phyloP scores from a whole-genome alignment of 2,888 invertebrate genomes.

The Drosophila putrida region DNA sequence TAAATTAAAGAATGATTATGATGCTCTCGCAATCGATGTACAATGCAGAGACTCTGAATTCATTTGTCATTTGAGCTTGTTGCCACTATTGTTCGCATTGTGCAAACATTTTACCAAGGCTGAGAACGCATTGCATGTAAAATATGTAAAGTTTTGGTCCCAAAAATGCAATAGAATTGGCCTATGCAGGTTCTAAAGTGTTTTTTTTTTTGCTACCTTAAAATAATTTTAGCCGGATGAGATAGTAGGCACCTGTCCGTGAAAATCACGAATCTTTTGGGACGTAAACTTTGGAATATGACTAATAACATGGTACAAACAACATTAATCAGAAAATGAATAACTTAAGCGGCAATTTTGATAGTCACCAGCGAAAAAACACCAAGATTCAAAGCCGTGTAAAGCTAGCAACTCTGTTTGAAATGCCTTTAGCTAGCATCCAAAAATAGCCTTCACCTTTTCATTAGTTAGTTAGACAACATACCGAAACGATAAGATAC shows the following conservation, averaged over 20 bases:
- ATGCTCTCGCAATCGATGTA: neutral
- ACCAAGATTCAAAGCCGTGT: neutral
- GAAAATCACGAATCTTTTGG: neutral
- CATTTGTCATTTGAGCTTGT: neutral
- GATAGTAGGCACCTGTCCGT: neutral
- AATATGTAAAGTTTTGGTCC: slow-evolving; percentile 27
- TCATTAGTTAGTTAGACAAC: slow-evolving; percentile 21
- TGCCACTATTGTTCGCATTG: slow-evolving; percentile 39
- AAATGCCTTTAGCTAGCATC: slow-evolving; percentile 32
- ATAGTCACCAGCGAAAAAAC: neutral
- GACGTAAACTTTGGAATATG: neutral
- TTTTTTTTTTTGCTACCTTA: slow-evolving; percentile 5
- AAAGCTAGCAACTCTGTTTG: slow-evolving; percentile 15
- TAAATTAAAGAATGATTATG: neutral
- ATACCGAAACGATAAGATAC: slow-evolving; percentile 36
- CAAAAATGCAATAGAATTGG: slow-evolving; percentile 3
- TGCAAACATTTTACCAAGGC: slow-evolving; percentile 57
- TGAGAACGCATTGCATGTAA: slow-evolving; percentile 43
- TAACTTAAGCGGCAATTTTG: slow-evolving; percentile 28
- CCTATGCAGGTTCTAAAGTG: neutral
- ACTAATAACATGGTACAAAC: neutral
- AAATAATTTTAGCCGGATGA: neutral
- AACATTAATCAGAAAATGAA: slow-evolving; percentile 11
- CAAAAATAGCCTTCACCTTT: slow-evolving; percentile 58
- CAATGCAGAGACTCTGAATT: neutral